Conservation (phyloP, 1,140 invertebrate genomes). For the Acyrthosiphon pisum region DNA sequence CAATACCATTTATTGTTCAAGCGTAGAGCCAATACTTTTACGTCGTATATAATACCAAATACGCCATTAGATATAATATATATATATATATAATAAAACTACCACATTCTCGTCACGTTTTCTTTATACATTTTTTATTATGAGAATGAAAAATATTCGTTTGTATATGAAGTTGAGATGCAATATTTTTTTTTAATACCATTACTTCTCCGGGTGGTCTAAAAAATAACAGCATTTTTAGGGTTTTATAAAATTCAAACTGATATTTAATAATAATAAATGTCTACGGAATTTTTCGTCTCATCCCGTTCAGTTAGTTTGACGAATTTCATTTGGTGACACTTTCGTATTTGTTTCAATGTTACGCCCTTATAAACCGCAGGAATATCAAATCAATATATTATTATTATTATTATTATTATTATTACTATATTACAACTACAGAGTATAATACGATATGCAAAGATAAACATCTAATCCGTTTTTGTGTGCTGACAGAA, state of each 20-base stretch:
- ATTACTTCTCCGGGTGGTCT: slow-evolving; percentile 3
- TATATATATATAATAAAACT: neutral
- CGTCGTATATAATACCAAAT: neutral
- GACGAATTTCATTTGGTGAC: neutral
- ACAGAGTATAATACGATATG: neutral
- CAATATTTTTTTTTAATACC: slow-evolving; percentile 42
- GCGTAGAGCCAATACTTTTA: neutral
- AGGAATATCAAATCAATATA: neutral
- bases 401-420: neutral
- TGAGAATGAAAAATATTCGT: slow-evolving; percentile 35
- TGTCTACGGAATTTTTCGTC: neutral
- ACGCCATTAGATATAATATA: neutral
- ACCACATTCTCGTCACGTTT: slow-evolving; percentile 34
- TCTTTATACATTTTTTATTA: slow-evolving; percentile 38
- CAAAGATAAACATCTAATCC: slow-evolving; percentile 24
- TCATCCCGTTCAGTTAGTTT: neutral
- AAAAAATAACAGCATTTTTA: slow-evolving; percentile 6
- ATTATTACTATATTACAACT: neutral
- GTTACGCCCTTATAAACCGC: too few relatives aligned
- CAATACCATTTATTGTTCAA: neutral
- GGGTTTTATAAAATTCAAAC: neutral
- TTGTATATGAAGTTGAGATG: neutral
- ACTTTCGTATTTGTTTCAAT: neutral
- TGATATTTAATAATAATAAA: slow-evolving; percentile 45
- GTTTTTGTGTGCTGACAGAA: slow-evolving; percentile 26